Evolutionary conservation across 2,888 invertebrate species (phyloP), one percentile per base, ranked within the genome.

Genomic region (Scelioninae gen. 1): DNA sequence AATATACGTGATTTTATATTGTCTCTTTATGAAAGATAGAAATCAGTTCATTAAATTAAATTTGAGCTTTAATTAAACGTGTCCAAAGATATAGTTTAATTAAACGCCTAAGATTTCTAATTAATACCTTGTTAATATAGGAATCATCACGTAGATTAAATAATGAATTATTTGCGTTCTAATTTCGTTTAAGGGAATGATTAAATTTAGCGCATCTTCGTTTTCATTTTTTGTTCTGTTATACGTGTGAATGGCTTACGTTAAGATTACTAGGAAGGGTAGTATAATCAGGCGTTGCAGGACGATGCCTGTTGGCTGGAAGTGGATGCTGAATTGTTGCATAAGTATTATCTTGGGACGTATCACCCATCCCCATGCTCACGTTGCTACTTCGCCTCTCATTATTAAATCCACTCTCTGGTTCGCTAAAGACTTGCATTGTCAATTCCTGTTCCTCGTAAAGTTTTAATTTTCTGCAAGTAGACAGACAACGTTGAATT

Each of bases 371-470:
- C 51, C 90, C 91, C 74, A 92, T 87, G 82, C 92, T 94, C 92
- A 88, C 93, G 87, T 90, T 93, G 92, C 91, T 94, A 93, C 89
- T 93, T 91, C 91, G 93, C 93, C 90, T 93, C 89, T 90, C 93
- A 86, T 93, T 90, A 90, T 90, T 93, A 92, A 94, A 87, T 93
- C 95, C 90, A 92, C 94, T 87, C 91, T 96, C 96, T 10, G 96
- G 95, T 89, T 96, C 96, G 85, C 95, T 95, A 89, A 97, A 97
- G 16, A 98, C 97, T 92, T 97, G 97, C 98, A 98, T 98, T 34
- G 97, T 97, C 72, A 98, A 93, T 92, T 98, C 97, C 92, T 98
- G 97, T 87, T 98, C 97, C 92, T 98, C 97, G 87, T 98, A 98
- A 0, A 97, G 95, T 90, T 97, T 95, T 31, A 97, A 93, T 93